Conservation (phyloP, 2,797 vertebrate species). For the Bothrops alternatus region DNA sequence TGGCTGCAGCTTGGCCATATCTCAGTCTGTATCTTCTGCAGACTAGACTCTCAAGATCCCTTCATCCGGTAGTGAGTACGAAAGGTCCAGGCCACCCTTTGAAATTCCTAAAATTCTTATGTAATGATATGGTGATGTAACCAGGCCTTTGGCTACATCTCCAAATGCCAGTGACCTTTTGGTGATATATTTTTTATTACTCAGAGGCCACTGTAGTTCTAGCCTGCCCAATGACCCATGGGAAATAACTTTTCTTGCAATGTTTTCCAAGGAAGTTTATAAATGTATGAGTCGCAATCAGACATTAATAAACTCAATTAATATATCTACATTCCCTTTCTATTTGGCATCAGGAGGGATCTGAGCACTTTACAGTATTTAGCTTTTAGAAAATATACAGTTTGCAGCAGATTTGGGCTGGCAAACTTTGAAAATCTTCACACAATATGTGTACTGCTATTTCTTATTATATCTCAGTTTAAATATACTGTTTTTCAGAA, state of each 20-base stretch:
- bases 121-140: neutral
- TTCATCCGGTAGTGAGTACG: neutral
- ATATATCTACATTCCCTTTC: neutral
- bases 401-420: neutral
- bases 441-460: constrained; percentile 53
- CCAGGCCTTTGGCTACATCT: neutral
- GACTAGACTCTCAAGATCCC: neutral
- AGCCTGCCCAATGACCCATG: neutral
- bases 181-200: neutral
- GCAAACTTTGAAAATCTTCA: constrained; percentile 36
- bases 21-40: neutral
- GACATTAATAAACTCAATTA: neutral
- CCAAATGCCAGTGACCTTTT: neutral
- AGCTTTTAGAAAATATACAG: neutral
- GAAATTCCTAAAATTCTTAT: neutral
- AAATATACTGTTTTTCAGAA: constrained; percentile 53
- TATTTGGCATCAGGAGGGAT: neutral
- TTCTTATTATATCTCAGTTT: constrained; percentile 57
- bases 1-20: neutral
- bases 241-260: neutral
- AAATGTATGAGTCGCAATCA: neutral
- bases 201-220: neutral
- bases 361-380: neutral
- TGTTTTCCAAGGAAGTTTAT: neutral
- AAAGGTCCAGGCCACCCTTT: neutral